phyloP scores from a whole-genome alignment of 1,140 invertebrate species.

The Limonius californicus region DNA sequence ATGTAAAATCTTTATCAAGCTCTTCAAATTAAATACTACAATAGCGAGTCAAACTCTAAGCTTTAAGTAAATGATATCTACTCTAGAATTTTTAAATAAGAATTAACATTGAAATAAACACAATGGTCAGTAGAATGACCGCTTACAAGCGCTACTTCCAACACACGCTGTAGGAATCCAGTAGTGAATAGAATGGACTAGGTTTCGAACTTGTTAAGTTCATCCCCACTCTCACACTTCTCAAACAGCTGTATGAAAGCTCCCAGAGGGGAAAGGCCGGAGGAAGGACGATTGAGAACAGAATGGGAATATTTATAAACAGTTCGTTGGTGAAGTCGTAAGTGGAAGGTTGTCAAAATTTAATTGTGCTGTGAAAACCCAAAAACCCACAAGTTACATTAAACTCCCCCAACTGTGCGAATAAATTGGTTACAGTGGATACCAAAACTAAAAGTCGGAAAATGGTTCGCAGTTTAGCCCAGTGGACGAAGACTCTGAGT shows the following conservation, averaged over 20 bases:
- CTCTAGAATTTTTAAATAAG: too few species aligned
- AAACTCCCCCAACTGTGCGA: not conserved
- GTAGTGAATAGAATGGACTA: too few species aligned
- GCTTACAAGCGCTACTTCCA: too few species aligned
- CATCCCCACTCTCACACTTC: not conserved
- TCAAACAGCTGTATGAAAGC: constrained; percentile 40
- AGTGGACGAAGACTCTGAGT: constrained; percentile 84
- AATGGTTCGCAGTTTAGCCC: constrained; percentile 79
- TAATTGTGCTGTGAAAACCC: constrained; percentile 2
- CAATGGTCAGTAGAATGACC: too few species aligned
- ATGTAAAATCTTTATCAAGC: too few species aligned
- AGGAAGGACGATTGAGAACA: constrained; percentile 33
- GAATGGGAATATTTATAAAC: constrained; percentile 1
- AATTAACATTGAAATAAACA: too few species aligned
- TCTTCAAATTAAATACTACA: too few species aligned
- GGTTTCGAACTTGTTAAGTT: too few species aligned
- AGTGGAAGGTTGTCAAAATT: not conserved
- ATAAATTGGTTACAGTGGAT: not conserved
- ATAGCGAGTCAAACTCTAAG: too few species aligned
- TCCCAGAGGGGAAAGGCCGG: constrained; percentile 40
- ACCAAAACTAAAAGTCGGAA: constrained; percentile 8
- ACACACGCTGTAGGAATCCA: too few species aligned
- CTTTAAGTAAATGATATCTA: too few species aligned
- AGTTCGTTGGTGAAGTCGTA: not conserved
- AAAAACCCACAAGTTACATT: too few species aligned